phyloP scores from a whole-genome alignment of 1,140 invertebrate species.

The Lepidurus couesii region DNA sequence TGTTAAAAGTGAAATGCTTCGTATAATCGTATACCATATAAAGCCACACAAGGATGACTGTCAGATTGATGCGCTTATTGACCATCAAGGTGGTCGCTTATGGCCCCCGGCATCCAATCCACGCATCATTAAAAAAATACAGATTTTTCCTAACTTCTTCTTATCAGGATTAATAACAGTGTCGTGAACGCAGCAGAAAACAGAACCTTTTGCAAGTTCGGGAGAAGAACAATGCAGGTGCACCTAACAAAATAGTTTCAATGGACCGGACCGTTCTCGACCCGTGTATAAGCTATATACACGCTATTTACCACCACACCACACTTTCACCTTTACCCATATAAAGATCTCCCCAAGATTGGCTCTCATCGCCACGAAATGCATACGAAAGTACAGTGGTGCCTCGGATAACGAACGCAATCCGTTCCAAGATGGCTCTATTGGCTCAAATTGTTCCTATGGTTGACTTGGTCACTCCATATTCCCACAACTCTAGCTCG shows the following conservation, averaged over 20 bases:
- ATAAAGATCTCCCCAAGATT: constrained; percentile 1
- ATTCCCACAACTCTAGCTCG: too few species aligned
- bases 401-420: too few species aligned
- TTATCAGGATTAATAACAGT: constrained; percentile 5
- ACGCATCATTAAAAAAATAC: neutral
- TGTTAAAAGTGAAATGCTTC: too few species aligned
- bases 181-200: neutral
- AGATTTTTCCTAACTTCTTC: neutral
- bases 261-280: neutral
- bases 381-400: too few species aligned
- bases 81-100: neutral
- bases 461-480: too few species aligned
- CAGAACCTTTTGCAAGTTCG: neutral
- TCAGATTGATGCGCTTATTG: constrained; percentile 9
- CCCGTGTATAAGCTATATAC: neutral
- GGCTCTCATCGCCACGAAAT: neutral
- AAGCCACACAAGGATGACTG: neutral
- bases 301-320: neutral
- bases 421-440: too few species aligned
- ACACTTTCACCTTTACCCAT: neutral
- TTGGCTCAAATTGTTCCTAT: too few species aligned
- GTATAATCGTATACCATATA: too few species aligned
- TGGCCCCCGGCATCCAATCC: neutral
- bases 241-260: neutral
- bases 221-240: constrained; percentile 3